Percentiles rank a stretch among this genome's conserved stretches.
Conservation (phyloP, 2,797 vertebrate species). For the Acanthopagrus latus region DNA sequence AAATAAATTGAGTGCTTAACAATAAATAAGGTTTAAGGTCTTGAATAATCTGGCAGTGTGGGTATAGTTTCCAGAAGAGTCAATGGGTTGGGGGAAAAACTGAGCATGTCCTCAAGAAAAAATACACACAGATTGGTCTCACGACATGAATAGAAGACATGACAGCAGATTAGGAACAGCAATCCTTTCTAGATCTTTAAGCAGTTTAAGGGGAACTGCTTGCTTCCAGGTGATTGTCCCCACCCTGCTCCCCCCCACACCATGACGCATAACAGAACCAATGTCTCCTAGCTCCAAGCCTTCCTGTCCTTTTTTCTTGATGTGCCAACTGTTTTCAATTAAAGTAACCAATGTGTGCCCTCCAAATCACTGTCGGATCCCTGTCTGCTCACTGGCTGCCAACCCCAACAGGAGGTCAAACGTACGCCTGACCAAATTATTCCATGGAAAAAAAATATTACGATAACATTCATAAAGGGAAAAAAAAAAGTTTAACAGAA, state of each 20-base stretch:
- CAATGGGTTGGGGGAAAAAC: slow-evolving; percentile 9
- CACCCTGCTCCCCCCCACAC: slow-evolving; percentile 23
- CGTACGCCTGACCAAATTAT: slow-evolving; percentile 64
- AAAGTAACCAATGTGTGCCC: slow-evolving; percentile 62
- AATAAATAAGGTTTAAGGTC: slow-evolving; percentile 15
- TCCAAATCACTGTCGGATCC: slow-evolving; percentile 56
- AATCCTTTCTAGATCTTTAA: slow-evolving; percentile 44
- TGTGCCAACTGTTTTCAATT: slow-evolving; percentile 74
- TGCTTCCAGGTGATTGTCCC: slow-evolving; percentile 12
- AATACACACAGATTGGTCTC: slow-evolving; percentile 28
- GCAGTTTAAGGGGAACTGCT: slow-evolving; percentile 27
- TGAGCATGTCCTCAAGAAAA: slow-evolving; percentile 14
- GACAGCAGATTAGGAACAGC: slow-evolving; percentile 24
- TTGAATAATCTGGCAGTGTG: slow-evolving; percentile 39
- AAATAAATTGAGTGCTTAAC: slow-evolving; percentile 28
- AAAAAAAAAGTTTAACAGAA: slow-evolving; percentile 47
- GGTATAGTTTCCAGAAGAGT: slow-evolving; percentile 42
- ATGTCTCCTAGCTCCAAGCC: slow-evolving; percentile 51
- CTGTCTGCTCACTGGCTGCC: slow-evolving; percentile 53
- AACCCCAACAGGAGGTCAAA: slow-evolving; percentile 49
- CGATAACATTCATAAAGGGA: slow-evolving; percentile 53
- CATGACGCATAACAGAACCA: slow-evolving; percentile 56
- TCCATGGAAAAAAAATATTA: slow-evolving; percentile 59
- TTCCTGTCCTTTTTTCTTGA: slow-evolving; percentile 52
- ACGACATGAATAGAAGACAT: slow-evolving; percentile 18